A percentile compares a stretch with the other conserved stretches of the same genome.
Conservation (phyloP, 2,797 vertebrate genomes). For the Rhinogobio ventralis region DNA sequence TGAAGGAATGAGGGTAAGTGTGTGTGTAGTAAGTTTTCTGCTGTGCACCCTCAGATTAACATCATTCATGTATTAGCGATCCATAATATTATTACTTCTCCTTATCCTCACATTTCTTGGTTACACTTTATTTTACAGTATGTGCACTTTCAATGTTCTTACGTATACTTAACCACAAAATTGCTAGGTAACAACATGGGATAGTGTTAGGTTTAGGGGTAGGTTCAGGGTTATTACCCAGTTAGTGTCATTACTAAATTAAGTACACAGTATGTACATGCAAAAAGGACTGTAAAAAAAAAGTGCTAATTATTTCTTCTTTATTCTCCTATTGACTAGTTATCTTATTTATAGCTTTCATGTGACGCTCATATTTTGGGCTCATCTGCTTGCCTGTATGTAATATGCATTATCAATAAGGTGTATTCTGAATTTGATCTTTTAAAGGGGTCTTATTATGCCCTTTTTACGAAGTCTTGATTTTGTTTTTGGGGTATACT, state of each 20-base stretch:
- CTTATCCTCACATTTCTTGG: not conserved
- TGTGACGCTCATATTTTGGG: not conserved
- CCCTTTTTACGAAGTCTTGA: no score
- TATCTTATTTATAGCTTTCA: not conserved
- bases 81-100: not conserved
- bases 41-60: not conserved
- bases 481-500: no score
- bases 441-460: not conserved
- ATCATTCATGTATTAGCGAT: not conserved
- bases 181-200: no score
- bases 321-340: no score
- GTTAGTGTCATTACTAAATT: no score
- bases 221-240: not conserved
- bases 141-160: no score
- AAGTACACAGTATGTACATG: no score
- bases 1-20: slow-evolving; percentile 91
- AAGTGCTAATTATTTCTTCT: not conserved
- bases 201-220: not conserved
- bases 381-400: no score
- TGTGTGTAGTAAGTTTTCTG: slow-evolving; percentile 52
- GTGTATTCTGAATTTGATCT: not conserved
- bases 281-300: no score
- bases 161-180: no score
- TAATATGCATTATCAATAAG: no score
- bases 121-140: not conserved